A percentile compares a stretch with the other conserved stretches of the same genome.
Evolutionary conservation across 64 coral and sea anemone genomes (phyloP).

Genomic region (Montipora sp.): DNA sequence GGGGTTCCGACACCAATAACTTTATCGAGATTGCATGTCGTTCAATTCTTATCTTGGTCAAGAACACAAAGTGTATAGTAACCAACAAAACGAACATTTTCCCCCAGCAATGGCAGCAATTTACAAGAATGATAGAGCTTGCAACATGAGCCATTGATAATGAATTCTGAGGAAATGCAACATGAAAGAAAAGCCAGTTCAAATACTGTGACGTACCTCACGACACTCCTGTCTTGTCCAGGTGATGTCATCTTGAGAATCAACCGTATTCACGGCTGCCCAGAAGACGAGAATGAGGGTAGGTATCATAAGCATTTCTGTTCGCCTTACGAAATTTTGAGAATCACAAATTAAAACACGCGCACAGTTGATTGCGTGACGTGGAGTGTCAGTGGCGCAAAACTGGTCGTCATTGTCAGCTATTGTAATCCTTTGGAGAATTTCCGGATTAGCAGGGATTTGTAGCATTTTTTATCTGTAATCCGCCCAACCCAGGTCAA

Average conservation of each 20-base stretch:
- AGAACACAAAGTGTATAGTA: too few relatives aligned
- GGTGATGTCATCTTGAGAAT: neutral
- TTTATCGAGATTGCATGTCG: too few relatives aligned
- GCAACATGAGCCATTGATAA: neutral
- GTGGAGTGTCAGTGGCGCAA: neutral
- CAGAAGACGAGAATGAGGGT: neutral
- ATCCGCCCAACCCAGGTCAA: neutral
- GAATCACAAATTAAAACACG: neutral
- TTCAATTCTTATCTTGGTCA: too few relatives aligned
- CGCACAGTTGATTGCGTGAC: neutral
- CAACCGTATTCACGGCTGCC: neutral
- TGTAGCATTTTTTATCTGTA: neutral
- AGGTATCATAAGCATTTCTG: neutral
- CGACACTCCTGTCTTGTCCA: slow-evolving; percentile 25
- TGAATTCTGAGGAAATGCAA: neutral
- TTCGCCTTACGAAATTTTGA: neutral
- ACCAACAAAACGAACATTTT: too few relatives aligned
- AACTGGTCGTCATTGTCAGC: slow-evolving; percentile 1
- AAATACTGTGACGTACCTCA: neutral
- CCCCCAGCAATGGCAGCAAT: neutral
- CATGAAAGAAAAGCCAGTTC: neutral
- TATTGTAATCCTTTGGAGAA: neutral
- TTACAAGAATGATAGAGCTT: neutral
- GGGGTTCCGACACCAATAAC: too few relatives aligned
- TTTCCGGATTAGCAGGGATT: slow-evolving; percentile 37